A percentile compares a stretch with the other conserved stretches of the same genome.
These are phyloP conservation scores for Drosophila flavopinicola DNA, from an alignment of 2,888 invertebrate genomes.

Conservation along the genomic window DNA sequence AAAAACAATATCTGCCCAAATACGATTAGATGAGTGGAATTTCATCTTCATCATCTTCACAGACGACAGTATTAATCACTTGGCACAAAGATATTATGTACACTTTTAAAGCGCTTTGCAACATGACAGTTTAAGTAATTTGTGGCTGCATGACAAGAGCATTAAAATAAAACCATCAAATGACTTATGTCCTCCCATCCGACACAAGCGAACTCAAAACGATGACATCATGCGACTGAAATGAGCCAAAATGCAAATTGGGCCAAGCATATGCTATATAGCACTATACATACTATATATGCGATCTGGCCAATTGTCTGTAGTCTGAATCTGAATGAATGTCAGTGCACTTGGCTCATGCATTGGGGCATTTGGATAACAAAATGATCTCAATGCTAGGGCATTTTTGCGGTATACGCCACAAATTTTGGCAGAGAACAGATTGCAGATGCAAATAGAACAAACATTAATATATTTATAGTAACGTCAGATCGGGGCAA, in stretches of 20 bases:
- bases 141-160: constrained; percentile 34
- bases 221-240: constrained; percentile 57
- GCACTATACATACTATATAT: constrained; percentile 15
- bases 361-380: constrained; percentile 26
- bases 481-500: constrained; percentile 25
- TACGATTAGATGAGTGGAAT: neutral
- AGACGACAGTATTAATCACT: neutral
- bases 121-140: constrained; percentile 62
- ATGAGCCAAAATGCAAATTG: constrained; percentile 60
- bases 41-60: neutral
- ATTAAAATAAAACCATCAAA: constrained; percentile 43
- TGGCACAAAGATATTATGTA: neutral
- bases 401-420: constrained; percentile 47
- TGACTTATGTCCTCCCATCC: constrained; percentile 23
- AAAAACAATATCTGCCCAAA: no score
- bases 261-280: constrained; percentile 41
- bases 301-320: constrained; percentile 65
- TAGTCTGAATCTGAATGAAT: constrained; percentile 31
- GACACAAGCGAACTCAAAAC: constrained; percentile 36
- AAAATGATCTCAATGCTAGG: constrained; percentile 69
- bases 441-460: constrained; percentile 36
- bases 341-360: constrained; percentile 70
- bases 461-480: constrained; percentile 44
- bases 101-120: constrained; percentile 10
- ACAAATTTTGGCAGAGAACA: constrained; percentile 24